phyloP scores from a whole-genome alignment of 2,113 vertebrate genomes.

The Chamaea fasciata region DNA sequence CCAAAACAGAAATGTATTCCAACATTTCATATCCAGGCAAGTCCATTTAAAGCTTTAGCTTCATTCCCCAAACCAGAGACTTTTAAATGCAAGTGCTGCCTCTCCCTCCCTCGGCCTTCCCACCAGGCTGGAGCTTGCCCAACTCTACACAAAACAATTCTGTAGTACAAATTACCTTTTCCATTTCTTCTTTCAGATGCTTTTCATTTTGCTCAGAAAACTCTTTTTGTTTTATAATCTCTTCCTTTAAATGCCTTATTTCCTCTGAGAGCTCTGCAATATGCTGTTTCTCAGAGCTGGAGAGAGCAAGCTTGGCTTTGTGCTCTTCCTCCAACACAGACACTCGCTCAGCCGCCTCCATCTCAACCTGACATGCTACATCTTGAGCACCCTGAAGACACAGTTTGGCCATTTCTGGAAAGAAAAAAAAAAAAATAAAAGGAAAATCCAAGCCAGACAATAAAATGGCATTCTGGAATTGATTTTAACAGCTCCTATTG shows the following conservation, averaged over 20 bases:
- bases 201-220: conserved; percentile 54
- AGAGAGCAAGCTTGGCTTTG: conserved; percentile 39
- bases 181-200: conserved; percentile 59
- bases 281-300: conserved; percentile 34
- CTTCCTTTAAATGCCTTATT: conserved; percentile 65
- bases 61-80: not conserved
- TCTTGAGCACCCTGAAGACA: conserved; percentile 62
- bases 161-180: conserved; percentile 30
- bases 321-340: conserved; percentile 71
- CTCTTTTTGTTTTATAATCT: conserved; percentile 60
- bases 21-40: not conserved
- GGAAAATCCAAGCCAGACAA: not conserved
- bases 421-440: not conserved
- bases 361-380: conserved; percentile 69
- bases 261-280: conserved; percentile 72
- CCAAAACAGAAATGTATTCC: not conserved
- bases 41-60: not conserved
- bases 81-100: not conserved
- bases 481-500: not conserved
- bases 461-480: not conserved
- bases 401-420: conserved; percentile 73
- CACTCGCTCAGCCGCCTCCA: conserved; percentile 66
- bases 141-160: not conserved
- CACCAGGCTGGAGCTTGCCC: not conserved
- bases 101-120: not conserved